phyloP scores from a whole-genome alignment of 2,797 vertebrate species.

The Pipistrellus kuhlii region DNA sequence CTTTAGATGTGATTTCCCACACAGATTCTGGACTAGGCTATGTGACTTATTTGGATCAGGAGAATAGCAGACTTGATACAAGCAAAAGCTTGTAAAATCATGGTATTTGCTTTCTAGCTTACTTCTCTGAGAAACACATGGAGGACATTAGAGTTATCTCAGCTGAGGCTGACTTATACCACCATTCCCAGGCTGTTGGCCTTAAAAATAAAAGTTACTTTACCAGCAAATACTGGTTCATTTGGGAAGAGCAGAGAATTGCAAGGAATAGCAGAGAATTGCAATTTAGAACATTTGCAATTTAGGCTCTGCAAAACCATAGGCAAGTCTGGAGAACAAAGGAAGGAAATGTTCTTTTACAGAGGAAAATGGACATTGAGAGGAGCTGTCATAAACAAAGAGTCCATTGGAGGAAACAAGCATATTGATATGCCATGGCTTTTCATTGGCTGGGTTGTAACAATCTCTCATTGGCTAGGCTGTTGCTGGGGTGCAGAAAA shows the following conservation, averaged over 20 bases:
- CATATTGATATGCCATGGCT: background rate
- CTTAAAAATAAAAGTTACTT: background rate
- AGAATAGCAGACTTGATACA: background rate
- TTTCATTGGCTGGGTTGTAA: background rate
- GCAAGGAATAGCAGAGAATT: background rate
- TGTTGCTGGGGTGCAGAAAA: background rate
- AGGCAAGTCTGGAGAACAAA: background rate
- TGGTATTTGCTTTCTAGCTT: background rate
- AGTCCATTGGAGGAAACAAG: background rate
- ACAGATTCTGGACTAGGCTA: background rate
- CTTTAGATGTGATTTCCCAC: slow-evolving; percentile 3
- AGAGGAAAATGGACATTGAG: background rate
- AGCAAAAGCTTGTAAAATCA: background rate
- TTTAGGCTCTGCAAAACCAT: background rate
- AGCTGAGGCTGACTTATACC: background rate
- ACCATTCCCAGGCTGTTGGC: background rate
- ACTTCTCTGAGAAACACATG: background rate
- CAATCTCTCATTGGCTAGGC: background rate
- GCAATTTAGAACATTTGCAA: background rate
- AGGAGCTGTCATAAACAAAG: background rate
- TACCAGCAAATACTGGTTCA: background rate
- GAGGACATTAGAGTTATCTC: background rate
- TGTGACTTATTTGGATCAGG: background rate
- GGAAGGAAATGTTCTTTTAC: background rate
- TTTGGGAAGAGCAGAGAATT: background rate